phyloP scores from a whole-genome alignment of 2,888 invertebrate genomes.

The Spialia ferax region DNA sequence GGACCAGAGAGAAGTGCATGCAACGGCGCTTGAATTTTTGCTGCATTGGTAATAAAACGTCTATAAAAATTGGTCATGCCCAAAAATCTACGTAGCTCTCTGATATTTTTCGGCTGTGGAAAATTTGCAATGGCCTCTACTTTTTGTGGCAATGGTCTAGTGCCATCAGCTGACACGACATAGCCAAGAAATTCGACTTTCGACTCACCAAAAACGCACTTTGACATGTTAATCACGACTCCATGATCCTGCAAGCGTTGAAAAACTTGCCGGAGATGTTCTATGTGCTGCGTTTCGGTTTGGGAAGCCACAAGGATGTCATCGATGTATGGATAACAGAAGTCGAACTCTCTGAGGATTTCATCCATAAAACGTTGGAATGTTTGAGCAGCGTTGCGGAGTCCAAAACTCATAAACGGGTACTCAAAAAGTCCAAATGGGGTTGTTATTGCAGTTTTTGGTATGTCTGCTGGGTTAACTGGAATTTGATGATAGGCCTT shows the following conservation, averaged over 20 bases:
- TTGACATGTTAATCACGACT: neutral
- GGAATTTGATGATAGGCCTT: neutral
- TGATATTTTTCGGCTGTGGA: conserved; percentile 1
- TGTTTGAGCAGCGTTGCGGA: conserved; percentile 5
- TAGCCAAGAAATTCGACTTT: neutral
- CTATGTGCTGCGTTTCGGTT: neutral
- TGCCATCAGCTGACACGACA: neutral
- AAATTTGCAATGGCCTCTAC: neutral
- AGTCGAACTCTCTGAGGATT: neutral
- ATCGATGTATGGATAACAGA: neutral
- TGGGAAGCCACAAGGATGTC: neutral
- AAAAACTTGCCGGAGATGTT: neutral
- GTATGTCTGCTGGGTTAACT: neutral
- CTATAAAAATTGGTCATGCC: neutral
- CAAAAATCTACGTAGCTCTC: neutral
- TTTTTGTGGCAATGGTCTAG: neutral
- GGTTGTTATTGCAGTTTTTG: neutral
- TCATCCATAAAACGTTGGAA: conserved; percentile 2
- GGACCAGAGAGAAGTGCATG: neutral
- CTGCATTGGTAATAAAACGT: neutral
- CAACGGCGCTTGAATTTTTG: neutral
- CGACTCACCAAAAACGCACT: neutral
- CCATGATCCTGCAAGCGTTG: neutral
- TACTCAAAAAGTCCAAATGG: neutral
- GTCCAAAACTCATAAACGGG: conserved; percentile 1